Base-by-base conservation (phyloP, 2,888 invertebrate genomes). In the Heliconius cydno region DNA sequence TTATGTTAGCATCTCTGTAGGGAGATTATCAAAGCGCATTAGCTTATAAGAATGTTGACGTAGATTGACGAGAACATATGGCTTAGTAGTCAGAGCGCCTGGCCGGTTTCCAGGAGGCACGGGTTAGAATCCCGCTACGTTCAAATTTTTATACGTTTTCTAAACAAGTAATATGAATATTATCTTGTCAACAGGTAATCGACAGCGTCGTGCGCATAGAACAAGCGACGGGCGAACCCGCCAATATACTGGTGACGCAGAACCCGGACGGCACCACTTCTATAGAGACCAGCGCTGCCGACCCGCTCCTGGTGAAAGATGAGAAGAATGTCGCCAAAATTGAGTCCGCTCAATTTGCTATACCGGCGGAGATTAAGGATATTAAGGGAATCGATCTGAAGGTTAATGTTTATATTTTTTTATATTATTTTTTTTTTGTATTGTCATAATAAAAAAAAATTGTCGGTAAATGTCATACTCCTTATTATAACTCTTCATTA, bases 201-300 rank as follows among this genome's bases (percentile, higher is more conserved):
- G 95, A 95, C 86, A 95, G 95, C 83, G 95, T 95, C 74, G 95
- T 95, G 7, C 92, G 95, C 80, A 95, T 95, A 80, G 95, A 95
- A 82, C 95, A 95, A 84, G 93, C 94, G 9, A 94, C 94, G 0
- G 94, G 95, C 38, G 95, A 95, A 82, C 94, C 94, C 1, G 95
- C 94, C 7, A 95, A 95, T 84, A 95, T 95, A 60, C 88, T 95
- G 1, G 95, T 95, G 19, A 95, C 95, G 0, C 95, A 95, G 85
- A 95, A 95, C 82, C 90, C 95, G 0, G 95, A 95, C 79, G 95
- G 94, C n/a, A 95, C 94, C 57, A 95, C 95, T 1, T 95, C 94
- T 1, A 95, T 95, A 81, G 95, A 95, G 85, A 94, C 94, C 13
- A 93, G 93, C 82, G 92, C 93, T 3, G 89, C 89, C 0, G 94